Evolutionary conservation across 2,888 invertebrate genomes (phyloP).

Genomic region (Melanostoma mellinum): DNA sequence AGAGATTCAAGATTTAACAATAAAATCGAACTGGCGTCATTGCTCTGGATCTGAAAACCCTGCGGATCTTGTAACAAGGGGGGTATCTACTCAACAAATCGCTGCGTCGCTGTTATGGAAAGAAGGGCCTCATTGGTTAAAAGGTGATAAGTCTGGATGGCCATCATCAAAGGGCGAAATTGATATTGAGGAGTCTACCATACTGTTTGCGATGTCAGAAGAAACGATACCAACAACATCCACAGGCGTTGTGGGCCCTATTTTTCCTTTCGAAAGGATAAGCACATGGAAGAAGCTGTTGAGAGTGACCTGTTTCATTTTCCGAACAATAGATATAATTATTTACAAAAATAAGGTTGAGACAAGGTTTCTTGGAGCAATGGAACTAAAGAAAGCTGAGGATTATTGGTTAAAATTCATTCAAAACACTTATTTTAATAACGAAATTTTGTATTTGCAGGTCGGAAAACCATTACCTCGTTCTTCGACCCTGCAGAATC

Average conservation of each 20-base stretch:
- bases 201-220: not conserved
- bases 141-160: conserved; percentile 13
- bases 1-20: conserved; percentile 25
- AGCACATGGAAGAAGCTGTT: too few species aligned
- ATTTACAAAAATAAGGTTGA: too few species aligned
- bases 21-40: conserved; percentile 22
- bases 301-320: too few species aligned
- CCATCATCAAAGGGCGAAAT: not conserved
- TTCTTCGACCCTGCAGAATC: conserved; percentile 1
- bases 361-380: conserved; percentile 7
- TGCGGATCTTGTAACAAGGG: conserved; percentile 23
- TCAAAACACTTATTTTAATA: conserved; percentile 19
- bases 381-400: conserved; percentile 27
- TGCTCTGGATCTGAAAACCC: conserved; percentile 28
- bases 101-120: conserved; percentile 2
- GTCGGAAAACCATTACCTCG: conserved; percentile 5
- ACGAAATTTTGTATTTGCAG: conserved; percentile 13
- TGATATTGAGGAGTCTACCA: conserved; percentile 7
- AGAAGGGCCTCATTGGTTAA: conserved; percentile 20
- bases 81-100: conserved; percentile 25
- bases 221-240: not conserved
- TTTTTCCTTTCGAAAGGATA: not conserved
- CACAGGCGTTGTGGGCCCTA: not conserved
- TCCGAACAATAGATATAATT: too few species aligned
- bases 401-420: conserved; percentile 24